Conservation (phyloP, 2,888 invertebrate genomes). For the Allolobophora icterica region DNA sequence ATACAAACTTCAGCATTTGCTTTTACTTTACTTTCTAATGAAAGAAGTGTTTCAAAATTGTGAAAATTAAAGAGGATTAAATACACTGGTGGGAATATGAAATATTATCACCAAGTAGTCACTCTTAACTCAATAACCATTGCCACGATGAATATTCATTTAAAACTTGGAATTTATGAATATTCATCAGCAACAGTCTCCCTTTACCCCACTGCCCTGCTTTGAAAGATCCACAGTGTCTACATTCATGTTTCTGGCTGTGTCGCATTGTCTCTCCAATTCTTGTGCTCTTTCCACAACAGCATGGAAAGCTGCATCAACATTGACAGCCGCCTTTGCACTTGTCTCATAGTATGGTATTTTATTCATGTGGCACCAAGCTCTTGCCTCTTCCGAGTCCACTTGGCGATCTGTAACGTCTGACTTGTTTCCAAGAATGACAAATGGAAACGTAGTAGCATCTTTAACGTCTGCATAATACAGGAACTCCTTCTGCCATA, state of each 20-base stretch:
- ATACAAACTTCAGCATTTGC: neutral
- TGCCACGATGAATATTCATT: neutral
- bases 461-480: conserved; percentile 88
- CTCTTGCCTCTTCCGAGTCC: conserved; percentile 76
- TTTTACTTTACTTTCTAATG: neutral
- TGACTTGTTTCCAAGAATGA: conserved; percentile 91
- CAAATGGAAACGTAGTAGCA: conserved; percentile 82
- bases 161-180: neutral
- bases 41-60: conserved; percentile 8
- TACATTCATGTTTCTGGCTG: conserved; percentile 24
- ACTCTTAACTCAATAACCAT: neutral
- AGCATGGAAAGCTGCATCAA: conserved; percentile 83
- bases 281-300: conserved; percentile 73
- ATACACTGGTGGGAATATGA: conserved; percentile 6
- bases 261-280: conserved; percentile 50
- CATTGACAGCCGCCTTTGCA: conserved; percentile 88
- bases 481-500: conserved; percentile 89
- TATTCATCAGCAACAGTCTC: conserved; percentile 20
- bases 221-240: conserved; percentile 34
- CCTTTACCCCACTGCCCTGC: neutral
- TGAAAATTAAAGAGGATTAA: neutral
- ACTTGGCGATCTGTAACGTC: conserved; percentile 70
- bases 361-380: conserved; percentile 84
- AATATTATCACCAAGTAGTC: neutral
- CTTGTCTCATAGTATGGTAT: conserved; percentile 87